These are phyloP conservation scores for Ptyas mucosa DNA, from an alignment of 2,113 vertebrate genomes.

Conservation along the genomic window DNA sequence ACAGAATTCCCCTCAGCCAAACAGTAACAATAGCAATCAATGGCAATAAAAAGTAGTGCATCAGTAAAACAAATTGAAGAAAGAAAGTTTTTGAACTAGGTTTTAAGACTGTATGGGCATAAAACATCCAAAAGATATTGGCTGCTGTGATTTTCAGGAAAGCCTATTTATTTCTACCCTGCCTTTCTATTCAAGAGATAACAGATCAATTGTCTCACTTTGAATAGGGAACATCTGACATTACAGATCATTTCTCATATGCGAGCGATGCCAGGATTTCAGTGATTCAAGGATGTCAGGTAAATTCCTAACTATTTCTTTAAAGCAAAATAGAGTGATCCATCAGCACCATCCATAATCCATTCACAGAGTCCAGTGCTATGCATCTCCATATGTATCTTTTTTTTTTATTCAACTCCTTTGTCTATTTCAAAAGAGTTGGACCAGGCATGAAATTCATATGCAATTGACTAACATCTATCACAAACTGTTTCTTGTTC, in stretches of 20 bases:
- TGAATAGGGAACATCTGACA: not conserved
- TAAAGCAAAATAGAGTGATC: not conserved
- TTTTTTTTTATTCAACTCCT: not conserved
- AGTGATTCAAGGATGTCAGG: not conserved
- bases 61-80: slow-evolving; percentile 11
- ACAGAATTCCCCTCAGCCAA: slow-evolving; percentile 10
- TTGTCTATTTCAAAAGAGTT: not conserved
- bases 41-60: slow-evolving; percentile 5
- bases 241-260: not conserved
- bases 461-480: not conserved
- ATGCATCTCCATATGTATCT: not conserved
- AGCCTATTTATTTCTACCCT: not conserved
- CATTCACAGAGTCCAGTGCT: not conserved
- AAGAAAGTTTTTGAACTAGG: not conserved
- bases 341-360: not conserved
- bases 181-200: not conserved
- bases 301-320: not conserved
- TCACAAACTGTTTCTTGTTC: not conserved
- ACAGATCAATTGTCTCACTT: not conserved
- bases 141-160: not conserved
- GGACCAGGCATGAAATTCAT: not conserved
- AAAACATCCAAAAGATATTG: slow-evolving; percentile 27
- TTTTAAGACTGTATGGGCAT: not conserved
- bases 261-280: not conserved
- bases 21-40: not conserved